Base-by-base conservation (phyloP, 2,113 vertebrate species). In the Leiothrix lutea region DNA sequence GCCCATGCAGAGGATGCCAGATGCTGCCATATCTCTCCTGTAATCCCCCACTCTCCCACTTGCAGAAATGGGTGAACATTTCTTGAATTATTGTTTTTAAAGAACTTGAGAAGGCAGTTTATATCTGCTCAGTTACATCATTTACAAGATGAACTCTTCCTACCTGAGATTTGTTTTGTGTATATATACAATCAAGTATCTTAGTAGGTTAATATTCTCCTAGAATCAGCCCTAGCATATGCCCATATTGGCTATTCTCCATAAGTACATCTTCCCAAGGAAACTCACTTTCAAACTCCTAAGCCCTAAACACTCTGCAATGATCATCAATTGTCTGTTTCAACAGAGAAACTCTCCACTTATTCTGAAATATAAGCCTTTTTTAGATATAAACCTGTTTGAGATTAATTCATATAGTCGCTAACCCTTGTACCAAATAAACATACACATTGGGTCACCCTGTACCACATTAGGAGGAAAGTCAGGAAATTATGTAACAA, bases 41-140 rank as follows among this genome's bases (percentile, higher is more conserved):
- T 26, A 12, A 38, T 11, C 6, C 3, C 8, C 5, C 0, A 1
- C 28, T n/a, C 28, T 53, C 20, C 24, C n/a, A 23, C 4, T 20
- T 11, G 10, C 20, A 61, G 28, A 78, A 82, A 26, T 58, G 14
- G 4, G 16, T 3, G 3, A 92, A 57, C 0, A 3, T 6, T 28
- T 38, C 22, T 24, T 26, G 11, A 33, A 18, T 22, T 4, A 8
- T 26, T 16, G 3, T 9, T 40, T 60, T 61, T 36, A 24, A 78
- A 12, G 54, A 61, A n/a, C 22, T 21, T 60, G 23, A 51, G 14
- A 42, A 71, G 17, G 21, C 51, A 91, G 12, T 57, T 91, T 28
- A 4, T 42, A 56, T 20, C 18, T 88, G 42, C 14, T 72, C 11
- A 19, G 3, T 90, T 72, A 33, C 12, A 48, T 11, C 14, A 36